Evolutionary conservation across 2,888 invertebrate species (phyloP).

Genomic region (Autographa gamma): DNA sequence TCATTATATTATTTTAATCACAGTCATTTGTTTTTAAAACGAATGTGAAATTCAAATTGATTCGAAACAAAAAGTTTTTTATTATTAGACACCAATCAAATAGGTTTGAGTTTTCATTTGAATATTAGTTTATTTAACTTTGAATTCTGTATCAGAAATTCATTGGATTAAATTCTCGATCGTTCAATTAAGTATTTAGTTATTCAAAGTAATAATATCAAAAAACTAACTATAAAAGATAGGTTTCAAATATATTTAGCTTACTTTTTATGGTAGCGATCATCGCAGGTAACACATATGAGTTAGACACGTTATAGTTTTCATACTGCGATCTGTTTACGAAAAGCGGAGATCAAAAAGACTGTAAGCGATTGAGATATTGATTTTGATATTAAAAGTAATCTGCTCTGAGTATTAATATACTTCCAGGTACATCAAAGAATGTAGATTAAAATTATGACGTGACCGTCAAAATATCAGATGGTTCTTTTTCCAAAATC

Average conservation of each 20-base stretch:
- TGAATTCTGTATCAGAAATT: background rate
- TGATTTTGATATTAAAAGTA: constrained; percentile 2
- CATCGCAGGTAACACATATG: constrained; percentile 41
- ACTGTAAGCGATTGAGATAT: constrained; percentile 9
- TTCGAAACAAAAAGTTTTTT: constrained; percentile 1
- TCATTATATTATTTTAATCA: background rate
- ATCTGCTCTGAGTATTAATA: constrained; percentile 15
- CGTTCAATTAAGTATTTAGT: background rate
- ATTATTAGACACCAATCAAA: background rate
- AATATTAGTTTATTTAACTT: constrained; percentile 1
- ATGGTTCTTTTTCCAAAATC: background rate
- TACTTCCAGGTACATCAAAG: constrained; percentile 44
- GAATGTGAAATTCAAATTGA: constrained; percentile 1
- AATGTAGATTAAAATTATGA: constrained; percentile 14
- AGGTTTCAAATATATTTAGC: constrained; percentile 46
- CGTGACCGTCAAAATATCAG: background rate
- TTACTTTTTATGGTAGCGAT: constrained; percentile 50
- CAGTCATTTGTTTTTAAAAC: background rate
- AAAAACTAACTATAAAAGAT: constrained; percentile 14
- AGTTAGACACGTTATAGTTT: constrained; percentile 41
- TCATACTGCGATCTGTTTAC: constrained; percentile 45
- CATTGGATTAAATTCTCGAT: background rate
- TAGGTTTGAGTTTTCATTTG: constrained; percentile 3
- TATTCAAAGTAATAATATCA: background rate
- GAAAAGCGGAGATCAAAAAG: constrained; percentile 54